Percentiles rank a stretch among this genome's conserved stretches.
Conservation (phyloP, 2,797 vertebrate species). For the Coregonus ussuriensis region DNA sequence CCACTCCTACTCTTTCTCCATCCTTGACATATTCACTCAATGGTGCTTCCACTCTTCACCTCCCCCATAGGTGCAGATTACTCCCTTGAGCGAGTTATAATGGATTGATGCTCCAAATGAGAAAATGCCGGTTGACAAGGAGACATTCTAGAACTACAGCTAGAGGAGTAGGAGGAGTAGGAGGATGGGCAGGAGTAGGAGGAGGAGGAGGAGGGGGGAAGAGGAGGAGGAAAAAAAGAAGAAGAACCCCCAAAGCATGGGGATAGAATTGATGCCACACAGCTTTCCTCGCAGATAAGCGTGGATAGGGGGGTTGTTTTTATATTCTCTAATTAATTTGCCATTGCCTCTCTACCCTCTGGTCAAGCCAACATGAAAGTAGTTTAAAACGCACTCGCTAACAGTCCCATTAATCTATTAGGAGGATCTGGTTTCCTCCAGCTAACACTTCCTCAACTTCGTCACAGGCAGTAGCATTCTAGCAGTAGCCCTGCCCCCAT, state of each 20-base stretch:
- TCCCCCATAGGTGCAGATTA: conserved; percentile 42
- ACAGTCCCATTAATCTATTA: conserved; percentile 73
- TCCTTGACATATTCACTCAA: conserved; percentile 59
- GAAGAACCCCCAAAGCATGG: conserved; percentile 33
- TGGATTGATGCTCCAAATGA: conserved; percentile 53
- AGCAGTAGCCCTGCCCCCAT: conserved; percentile 44
- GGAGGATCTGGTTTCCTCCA: conserved; percentile 74
- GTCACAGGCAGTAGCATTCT: conserved; percentile 64
- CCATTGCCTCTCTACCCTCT: conserved; percentile 72
- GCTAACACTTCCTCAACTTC: conserved; percentile 65
- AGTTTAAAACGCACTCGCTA: conserved; percentile 70
- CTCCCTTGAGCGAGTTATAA: conserved; percentile 58
- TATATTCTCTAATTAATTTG: conserved; percentile 78
- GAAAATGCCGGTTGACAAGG: conserved; percentile 48
- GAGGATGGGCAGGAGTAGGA: background rate
- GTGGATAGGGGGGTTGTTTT: conserved; percentile 70
- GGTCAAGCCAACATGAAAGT: conserved; percentile 79
- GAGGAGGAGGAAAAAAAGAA: conserved; percentile 11
- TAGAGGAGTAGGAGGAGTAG: background rate
- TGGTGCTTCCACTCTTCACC: conserved; percentile 54
- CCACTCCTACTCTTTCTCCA: conserved; percentile 30
- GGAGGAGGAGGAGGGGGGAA: background rate
- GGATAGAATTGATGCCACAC: conserved; percentile 60
- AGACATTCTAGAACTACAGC: conserved; percentile 45
- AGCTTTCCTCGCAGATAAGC: conserved; percentile 73